Evolutionary conservation across 2,888 invertebrate genomes (phyloP).

Genomic region (Ectropis crepuscularia): DNA sequence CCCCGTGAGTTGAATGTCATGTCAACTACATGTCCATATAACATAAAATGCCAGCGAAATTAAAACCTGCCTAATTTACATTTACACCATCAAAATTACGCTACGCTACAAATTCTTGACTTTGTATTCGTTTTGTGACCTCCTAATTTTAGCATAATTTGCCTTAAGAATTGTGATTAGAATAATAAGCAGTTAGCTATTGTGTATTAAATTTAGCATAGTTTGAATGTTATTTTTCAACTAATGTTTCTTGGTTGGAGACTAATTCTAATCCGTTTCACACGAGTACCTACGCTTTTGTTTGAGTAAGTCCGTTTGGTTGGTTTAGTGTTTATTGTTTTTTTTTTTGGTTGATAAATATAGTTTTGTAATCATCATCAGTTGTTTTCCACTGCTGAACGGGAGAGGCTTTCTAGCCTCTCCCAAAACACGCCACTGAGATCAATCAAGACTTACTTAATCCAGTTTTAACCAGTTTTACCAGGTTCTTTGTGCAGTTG

Average conservation of each 20-base stretch:
- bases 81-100: constrained; percentile 11
- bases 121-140: constrained; percentile 33
- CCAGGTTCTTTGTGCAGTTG: no score
- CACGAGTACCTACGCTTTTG: no score
- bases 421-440: no score
- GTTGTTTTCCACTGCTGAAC: no score
- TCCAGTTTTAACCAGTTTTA: no score
- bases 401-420: no score
- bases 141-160: constrained; percentile 45
- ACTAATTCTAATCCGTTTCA: constrained; percentile 3
- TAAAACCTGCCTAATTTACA: constrained; percentile 1
- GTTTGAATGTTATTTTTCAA: constrained; percentile 7
- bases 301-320: constrained; percentile 4
- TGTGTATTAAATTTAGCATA: constrained; percentile 12
- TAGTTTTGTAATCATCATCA: no score
- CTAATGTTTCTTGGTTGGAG: constrained; percentile 1
- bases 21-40: no score
- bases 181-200: constrained; percentile 36
- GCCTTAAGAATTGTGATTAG: constrained; percentile 26
- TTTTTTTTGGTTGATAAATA: no score
- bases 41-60: constrained; percentile 3
- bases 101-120: constrained; percentile 16
- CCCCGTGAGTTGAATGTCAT: constrained; percentile 10
- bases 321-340: not conserved
- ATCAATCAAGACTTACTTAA: no score